Conservation (phyloP, 64 coral and sea anemone genomes). For the Acropora yongei region DNA sequence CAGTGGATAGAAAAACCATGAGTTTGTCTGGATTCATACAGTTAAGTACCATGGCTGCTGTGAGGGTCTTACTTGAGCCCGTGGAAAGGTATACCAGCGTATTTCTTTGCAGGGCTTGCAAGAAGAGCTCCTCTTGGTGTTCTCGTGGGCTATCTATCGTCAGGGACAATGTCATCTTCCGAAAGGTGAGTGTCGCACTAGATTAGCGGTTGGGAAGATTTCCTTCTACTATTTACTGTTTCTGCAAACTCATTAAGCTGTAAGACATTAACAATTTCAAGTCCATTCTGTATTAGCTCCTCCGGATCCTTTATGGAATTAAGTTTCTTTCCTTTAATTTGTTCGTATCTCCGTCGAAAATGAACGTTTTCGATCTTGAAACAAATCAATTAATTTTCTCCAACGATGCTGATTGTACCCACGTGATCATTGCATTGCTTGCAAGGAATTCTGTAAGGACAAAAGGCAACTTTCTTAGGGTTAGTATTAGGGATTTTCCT, state of each 20-base stretch:
- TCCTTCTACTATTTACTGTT: not conserved
- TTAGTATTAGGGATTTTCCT: conserved; percentile 65
- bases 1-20: conserved; percentile 80
- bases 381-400: conserved; percentile 63
- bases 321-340: conserved; percentile 74
- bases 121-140: conserved; percentile 87
- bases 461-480: conserved; percentile 58
- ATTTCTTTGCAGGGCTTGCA: conserved; percentile 74
- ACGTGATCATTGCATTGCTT: conserved; percentile 61
- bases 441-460: conserved; percentile 67
- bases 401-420: conserved; percentile 61
- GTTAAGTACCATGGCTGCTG: conserved; percentile 85
- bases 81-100: conserved; percentile 91
- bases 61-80: conserved; percentile 91
- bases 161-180: conserved; percentile 43
- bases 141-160: conserved; percentile 67
- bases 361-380: conserved; percentile 79
- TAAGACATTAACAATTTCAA: conserved; percentile 75
- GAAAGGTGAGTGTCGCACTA: conserved; percentile 78
- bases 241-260: not conserved
- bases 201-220: conserved; percentile 38
- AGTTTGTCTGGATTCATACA: conserved; percentile 94
- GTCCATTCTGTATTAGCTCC: conserved; percentile 48
- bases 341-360: conserved; percentile 35
- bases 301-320: conserved; percentile 71